Percentiles rank a stretch among this genome's conserved stretches.
Conservation (phyloP, 2,888 invertebrate species). For the Halictus ligatus region DNA sequence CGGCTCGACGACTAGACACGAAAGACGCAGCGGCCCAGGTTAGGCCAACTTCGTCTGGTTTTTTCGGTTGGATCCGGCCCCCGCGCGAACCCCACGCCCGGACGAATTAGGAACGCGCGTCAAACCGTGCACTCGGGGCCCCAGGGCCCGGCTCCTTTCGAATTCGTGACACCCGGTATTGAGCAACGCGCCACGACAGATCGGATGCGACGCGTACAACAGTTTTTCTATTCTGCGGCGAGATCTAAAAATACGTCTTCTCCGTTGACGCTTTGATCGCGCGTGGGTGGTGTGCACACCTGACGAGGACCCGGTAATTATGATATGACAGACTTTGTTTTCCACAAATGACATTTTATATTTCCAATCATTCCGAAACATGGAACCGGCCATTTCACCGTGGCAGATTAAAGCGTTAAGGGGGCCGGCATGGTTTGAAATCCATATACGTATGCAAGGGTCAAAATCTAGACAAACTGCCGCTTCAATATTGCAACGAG, state of each 20-base stretch:
- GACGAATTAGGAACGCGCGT: constrained; percentile 76
- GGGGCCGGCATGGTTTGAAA: too few species aligned
- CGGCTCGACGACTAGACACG: constrained; percentile 48
- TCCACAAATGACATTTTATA: too few species aligned
- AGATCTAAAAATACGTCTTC: constrained; percentile 38
- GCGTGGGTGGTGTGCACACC: background rate
- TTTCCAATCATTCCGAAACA: too few species aligned
- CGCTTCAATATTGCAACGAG: too few species aligned
- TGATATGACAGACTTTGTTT: too few species aligned
- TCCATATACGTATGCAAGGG: too few species aligned
- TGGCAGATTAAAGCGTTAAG: too few species aligned
- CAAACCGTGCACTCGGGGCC: constrained; percentile 65
- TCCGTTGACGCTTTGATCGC: background rate
- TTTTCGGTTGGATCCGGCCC: constrained; percentile 38
- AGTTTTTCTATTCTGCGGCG: constrained; percentile 42
- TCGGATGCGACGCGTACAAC: constrained; percentile 46
- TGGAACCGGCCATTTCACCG: too few species aligned
- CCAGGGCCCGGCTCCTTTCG: constrained; percentile 62
- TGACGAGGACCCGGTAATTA: background rate
- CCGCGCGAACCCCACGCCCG: constrained; percentile 59
- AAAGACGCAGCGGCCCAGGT: constrained; percentile 7
- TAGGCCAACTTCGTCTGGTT: constrained; percentile 23
- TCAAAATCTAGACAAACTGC: too few species aligned
- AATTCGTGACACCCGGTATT: constrained; percentile 72
- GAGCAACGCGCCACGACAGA: constrained; percentile 58